Conservation (phyloP, 1,140 invertebrate species). For the Choristoneura fumiferana region DNA sequence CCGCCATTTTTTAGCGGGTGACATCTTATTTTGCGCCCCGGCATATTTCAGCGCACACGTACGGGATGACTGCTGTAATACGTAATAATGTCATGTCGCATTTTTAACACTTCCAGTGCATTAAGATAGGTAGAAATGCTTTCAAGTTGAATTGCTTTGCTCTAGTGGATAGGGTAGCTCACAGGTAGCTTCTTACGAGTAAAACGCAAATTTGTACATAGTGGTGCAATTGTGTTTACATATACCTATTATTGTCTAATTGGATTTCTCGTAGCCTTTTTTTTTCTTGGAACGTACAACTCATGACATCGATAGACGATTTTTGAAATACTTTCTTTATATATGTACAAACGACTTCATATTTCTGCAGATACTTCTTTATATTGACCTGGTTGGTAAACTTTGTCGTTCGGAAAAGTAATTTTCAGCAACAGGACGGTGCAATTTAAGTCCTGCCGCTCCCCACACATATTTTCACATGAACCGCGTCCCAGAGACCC, state of each 20-base stretch:
- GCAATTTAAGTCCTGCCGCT: conserved; percentile 13
- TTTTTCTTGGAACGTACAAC: too few relatives aligned
- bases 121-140: background rate
- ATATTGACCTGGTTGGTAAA: background rate
- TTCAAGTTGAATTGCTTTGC: background rate
- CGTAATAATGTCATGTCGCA: conserved; percentile 26
- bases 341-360: too few relatives aligned
- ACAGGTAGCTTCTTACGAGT: too few relatives aligned
- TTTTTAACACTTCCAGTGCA: conserved; percentile 21
- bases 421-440: conserved; percentile 13
- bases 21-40: conserved; percentile 43
- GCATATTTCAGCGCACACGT: conserved; percentile 30
- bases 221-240: too few relatives aligned
- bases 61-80: conserved; percentile 24
- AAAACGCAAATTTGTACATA: too few relatives aligned
- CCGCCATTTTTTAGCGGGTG: conserved; percentile 44
- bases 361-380: background rate
- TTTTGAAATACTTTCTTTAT: too few relatives aligned
- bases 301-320: too few relatives aligned
- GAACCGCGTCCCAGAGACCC: conserved; percentile 10
- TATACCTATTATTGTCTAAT: too few relatives aligned
- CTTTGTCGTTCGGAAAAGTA: conserved; percentile 10
- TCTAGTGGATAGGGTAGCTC: too few relatives aligned
- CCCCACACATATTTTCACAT: conserved; percentile 17
- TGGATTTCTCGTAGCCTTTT: too few relatives aligned